Evolutionary conservation across 2,888 invertebrate species (phyloP), one percentile per base, ranked within the genome.

Genomic region (Electrophaes corylata): DNA sequence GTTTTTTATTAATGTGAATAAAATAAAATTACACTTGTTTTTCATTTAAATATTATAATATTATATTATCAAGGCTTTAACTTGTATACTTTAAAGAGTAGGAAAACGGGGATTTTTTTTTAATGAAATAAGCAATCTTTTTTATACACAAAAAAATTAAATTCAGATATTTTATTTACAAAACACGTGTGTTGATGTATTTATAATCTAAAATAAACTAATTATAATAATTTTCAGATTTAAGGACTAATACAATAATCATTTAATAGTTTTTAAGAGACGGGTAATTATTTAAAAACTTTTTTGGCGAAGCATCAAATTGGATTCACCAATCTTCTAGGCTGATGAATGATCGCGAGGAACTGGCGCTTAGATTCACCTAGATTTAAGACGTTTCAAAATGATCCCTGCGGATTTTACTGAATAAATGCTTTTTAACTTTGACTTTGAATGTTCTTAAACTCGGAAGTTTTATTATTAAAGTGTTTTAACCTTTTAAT

Each of bases 51-150:
- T 41, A n/a, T n/a, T n/a, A n/a, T n/a, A n/a, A n/a, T n/a, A n/a
- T n/a, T n/a, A 49, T 45, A 33, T 45, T 56, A 49, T 26, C 31
- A 50, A 53, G 29, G 45, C 52, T 33, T 50, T 46, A 49, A 35
- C 29, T 49, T 35, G 16, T n/a, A 23, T 33, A 35, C 26, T 46
- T 40, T n/a, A 39, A 14, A 39, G 45, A 57, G 40, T 45, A 57
- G 49, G 50, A 57, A 46, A 54, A 33, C 16, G 26, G 45, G 4
- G n/a, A n/a, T n/a, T n/a, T 37, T 37, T 29, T 39, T 31, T 31
- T 18, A 44, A 29, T 39, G 3, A 52, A 40, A 45, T n/a, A 52
- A 52, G 51, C 51, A 45, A 26, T 47, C 1, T 29, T 35, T 18
- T 52, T 18, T 39, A 39, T 19, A 29, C 10, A 6, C 6, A 29